phyloP scores from a whole-genome alignment of 2,797 vertebrate genomes.

The Coregonus ussuriensis region DNA sequence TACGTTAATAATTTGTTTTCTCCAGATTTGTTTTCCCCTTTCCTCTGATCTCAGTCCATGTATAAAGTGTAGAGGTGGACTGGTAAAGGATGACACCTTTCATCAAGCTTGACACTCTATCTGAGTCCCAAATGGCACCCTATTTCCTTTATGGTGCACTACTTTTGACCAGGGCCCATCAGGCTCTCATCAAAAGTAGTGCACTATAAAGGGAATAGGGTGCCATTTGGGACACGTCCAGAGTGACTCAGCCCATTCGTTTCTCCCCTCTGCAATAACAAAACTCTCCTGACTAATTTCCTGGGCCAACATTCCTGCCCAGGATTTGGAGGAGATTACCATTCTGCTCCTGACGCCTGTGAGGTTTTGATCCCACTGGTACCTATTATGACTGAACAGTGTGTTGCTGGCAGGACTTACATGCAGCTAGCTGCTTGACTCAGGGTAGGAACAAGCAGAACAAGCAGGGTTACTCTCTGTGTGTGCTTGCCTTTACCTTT shows the following conservation, averaged over 20 bases:
- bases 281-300: neutral
- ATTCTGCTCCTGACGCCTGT: neutral
- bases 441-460: neutral
- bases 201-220: too few species aligned
- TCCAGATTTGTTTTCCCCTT: too few species aligned
- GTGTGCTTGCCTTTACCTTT: neutral
- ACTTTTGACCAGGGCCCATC: too few species aligned
- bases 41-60: neutral
- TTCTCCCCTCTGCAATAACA: neutral
- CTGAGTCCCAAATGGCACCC: too few species aligned
- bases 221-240: too few species aligned
- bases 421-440: neutral
- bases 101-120: neutral
- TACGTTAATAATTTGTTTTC: too few species aligned
- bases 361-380: neutral
- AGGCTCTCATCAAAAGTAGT: too few species aligned
- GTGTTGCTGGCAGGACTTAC: neutral
- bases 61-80: neutral
- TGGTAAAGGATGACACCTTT: slow-evolving; percentile 1
- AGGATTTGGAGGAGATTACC: neutral
- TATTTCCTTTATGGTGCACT: too few species aligned
- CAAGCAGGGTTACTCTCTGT: neutral
- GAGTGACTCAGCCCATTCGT: neutral
- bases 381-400: neutral
- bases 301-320: neutral